Percentiles rank a stretch among this genome's conserved stretches.
Evolutionary conservation across 2,113 vertebrate species (phyloP).

Genomic region (Talpa occidentalis): DNA sequence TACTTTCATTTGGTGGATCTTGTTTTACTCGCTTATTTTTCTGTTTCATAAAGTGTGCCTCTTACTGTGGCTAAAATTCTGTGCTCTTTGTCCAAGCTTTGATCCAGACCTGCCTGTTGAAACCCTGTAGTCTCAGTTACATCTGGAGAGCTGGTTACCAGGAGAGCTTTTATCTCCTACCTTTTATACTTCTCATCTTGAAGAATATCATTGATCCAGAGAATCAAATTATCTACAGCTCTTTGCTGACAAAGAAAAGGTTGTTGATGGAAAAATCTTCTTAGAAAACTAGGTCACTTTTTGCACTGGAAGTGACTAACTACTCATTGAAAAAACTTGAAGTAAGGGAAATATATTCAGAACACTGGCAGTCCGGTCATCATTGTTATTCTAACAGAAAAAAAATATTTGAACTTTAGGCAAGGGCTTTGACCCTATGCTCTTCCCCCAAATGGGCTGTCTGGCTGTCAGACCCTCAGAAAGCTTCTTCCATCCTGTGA

Average conservation of each 20-base stretch:
- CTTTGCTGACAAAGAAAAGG: constrained; percentile 29
- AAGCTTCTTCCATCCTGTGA: constrained; percentile 45
- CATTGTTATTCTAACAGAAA: constrained; percentile 61
- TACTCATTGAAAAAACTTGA: constrained; percentile 45
- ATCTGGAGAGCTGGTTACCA: constrained; percentile 58
- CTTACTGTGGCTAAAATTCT: constrained; percentile 69
- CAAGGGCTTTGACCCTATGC: neutral
- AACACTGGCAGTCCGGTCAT: constrained; percentile 31
- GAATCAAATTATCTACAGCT: constrained; percentile 46
- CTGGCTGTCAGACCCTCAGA: constrained; percentile 59
- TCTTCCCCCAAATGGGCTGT: constrained; percentile 9
- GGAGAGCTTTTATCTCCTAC: constrained; percentile 65
- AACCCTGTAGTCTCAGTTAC: constrained; percentile 68
- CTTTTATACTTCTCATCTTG: constrained; percentile 47
- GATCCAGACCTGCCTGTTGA: constrained; percentile 73
- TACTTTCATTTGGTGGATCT: constrained; percentile 55
- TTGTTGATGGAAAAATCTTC: constrained; percentile 26
- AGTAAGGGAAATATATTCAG: constrained; percentile 63
- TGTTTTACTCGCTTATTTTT: constrained; percentile 66
- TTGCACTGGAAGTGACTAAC: neutral
- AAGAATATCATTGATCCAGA: constrained; percentile 42
- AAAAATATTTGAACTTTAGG: constrained; percentile 61
- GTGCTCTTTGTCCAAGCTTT: constrained; percentile 77
- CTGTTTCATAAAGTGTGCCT: constrained; percentile 74
- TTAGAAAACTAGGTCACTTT: neutral